Evolutionary conservation across 2,888 invertebrate genomes (phyloP).

Genomic region (Drosophila histrio): DNA sequence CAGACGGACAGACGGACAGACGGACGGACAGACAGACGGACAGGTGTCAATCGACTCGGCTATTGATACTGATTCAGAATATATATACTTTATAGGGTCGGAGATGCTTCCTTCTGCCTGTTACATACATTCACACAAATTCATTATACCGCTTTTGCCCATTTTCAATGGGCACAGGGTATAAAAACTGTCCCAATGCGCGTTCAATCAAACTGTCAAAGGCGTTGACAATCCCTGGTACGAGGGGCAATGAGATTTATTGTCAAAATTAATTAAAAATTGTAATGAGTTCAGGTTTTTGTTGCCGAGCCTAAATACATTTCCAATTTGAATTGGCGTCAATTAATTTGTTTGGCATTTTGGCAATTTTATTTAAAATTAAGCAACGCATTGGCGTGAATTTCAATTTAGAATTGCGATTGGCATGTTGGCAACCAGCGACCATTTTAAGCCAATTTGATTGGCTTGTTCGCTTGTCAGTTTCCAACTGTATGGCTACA

Average conservation of each 20-base stretch:
- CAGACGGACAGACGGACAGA: too few relatives aligned
- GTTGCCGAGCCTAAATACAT: slow-evolving; percentile 49
- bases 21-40: too few relatives aligned
- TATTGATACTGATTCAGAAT: too few relatives aligned
- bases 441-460: slow-evolving; percentile 68
- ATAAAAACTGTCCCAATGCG: slow-evolving; percentile 30
- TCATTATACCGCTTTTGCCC: too few relatives aligned
- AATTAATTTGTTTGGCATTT: slow-evolving; percentile 73
- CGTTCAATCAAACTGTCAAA: slow-evolving; percentile 71
- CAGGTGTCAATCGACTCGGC: too few relatives aligned
- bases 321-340: slow-evolving; percentile 41
- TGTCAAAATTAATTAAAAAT: slow-evolving; percentile 79
- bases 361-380: slow-evolving; percentile 67
- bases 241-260: slow-evolving; percentile 54
- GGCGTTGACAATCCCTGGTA: slow-evolving; percentile 8
- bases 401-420: slow-evolving; percentile 66
- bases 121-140: too few relatives aligned
- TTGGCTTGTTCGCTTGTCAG: slow-evolving; percentile 55
- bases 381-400: slow-evolving; percentile 57
- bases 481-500: neutral
- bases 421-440: slow-evolving; percentile 18
- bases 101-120: too few relatives aligned
- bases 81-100: too few relatives aligned
- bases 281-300: slow-evolving; percentile 68
- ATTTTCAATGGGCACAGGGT: too few relatives aligned